phyloP scores from a whole-genome alignment of 2,888 invertebrate genomes.

The Euphydryas editha region DNA sequence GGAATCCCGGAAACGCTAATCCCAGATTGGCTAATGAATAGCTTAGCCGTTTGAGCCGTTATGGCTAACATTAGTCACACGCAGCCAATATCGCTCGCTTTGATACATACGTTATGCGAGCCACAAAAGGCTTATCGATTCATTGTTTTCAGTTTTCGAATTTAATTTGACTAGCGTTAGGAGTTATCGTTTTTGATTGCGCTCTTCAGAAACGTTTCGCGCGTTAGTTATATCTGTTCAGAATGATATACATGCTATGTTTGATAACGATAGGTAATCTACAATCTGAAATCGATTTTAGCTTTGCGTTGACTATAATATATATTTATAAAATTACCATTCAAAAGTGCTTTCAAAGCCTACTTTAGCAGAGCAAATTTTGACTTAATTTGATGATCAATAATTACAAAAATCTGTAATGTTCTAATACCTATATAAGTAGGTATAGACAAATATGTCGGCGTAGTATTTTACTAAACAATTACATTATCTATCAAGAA shows the following conservation, averaged over 20 bases:
- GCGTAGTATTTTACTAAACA: too few relatives aligned
- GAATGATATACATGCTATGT: too few relatives aligned
- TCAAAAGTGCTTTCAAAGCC: too few relatives aligned
- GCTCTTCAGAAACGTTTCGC: constrained; percentile 5
- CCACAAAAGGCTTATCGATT: constrained; percentile 35
- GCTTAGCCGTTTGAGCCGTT: constrained; percentile 41
- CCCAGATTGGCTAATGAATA: constrained; percentile 55
- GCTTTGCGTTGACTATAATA: too few relatives aligned
- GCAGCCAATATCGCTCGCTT: constrained; percentile 47
- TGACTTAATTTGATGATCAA: too few relatives aligned
- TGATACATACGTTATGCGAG: constrained; percentile 35
- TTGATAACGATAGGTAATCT: too few relatives aligned
- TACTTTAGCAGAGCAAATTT: too few relatives aligned
- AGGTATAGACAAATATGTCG: too few relatives aligned
- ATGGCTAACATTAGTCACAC: constrained; percentile 44
- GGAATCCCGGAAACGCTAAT: constrained; percentile 46
- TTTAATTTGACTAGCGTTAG: constrained; percentile 24
- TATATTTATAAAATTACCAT: too few relatives aligned
- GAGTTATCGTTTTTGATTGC: constrained; percentile 24
- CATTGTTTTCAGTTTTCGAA: constrained; percentile 24
- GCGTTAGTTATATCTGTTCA: not conserved
- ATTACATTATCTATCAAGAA: too few relatives aligned
- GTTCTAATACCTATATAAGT: too few relatives aligned
- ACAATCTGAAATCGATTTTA: not conserved
- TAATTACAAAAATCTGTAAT: too few relatives aligned